These are phyloP conservation scores for Montipora capricornis DNA, from an alignment of 64 coral and sea anemone genomes.

Conservation along the genomic window DNA sequence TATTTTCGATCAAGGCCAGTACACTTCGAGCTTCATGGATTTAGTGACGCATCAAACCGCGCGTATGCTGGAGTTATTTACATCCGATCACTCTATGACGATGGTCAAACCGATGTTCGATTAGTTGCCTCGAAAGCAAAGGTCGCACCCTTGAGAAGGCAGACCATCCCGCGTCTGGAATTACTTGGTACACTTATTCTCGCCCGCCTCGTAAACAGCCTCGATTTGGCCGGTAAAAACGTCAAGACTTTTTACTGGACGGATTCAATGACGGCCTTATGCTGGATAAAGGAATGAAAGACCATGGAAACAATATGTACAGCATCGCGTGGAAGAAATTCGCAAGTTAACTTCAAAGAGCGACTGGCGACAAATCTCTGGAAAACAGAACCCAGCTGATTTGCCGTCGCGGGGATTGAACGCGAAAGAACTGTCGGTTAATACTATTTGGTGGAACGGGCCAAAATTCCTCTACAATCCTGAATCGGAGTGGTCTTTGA, in stretches of 20 bases:
- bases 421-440: not conserved
- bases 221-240: not conserved
- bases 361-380: not conserved
- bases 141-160: slow-evolving; percentile 37
- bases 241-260: slow-evolving; percentile 14
- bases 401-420: not conserved
- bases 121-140: slow-evolving; percentile 60
- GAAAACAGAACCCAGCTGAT: not conserved
- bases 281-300: slow-evolving; percentile 50
- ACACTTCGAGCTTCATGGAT: slow-evolving; percentile 42
- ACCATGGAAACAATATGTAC: slow-evolving; percentile 35
- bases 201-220: slow-evolving; percentile 16
- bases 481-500: not conserved
- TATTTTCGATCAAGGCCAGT: slow-evolving; percentile 48
- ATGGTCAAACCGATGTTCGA: slow-evolving; percentile 32
- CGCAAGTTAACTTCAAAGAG: not conserved
- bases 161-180: slow-evolving; percentile 52
- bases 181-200: slow-evolving; percentile 49
- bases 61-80: slow-evolving; percentile 65
- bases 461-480: slow-evolving; percentile 16
- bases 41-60: slow-evolving; percentile 57
- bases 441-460: slow-evolving; percentile 40
- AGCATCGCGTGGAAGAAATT: slow-evolving; percentile 21
- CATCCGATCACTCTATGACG: slow-evolving; percentile 32
- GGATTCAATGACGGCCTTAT: slow-evolving; percentile 5